Evolutionary conservation across 2,888 invertebrate genomes (phyloP), one percentile per base, ranked within the genome.

Genomic region (Molanna angustata): DNA sequence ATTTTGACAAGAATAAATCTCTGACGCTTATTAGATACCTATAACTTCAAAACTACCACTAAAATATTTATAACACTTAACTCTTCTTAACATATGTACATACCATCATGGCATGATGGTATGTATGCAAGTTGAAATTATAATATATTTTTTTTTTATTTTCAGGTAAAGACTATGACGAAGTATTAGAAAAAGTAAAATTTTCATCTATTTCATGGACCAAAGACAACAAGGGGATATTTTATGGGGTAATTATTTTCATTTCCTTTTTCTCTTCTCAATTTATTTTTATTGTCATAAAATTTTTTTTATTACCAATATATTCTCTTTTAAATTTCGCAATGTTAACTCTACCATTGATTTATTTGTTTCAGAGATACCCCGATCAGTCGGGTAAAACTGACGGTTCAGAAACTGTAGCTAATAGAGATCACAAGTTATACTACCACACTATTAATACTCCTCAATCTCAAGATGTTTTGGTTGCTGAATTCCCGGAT

Each of bases 151-250:
- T n/a, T n/a, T n/a, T 7, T 46, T 31, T 51, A 16, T 9, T 58
- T 49, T 6, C 75, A 73, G 90, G 90, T 48, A 79, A 90, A 67
- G 92, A 96, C 66, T 88, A 91, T 61, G 83, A 88, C 11, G 98
- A 99, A 69, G 80, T 85, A n/a, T 75, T 99, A 59, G 85, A 88
- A 64, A 90, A 92, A 68, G 90, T 96, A 0, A 97, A 97, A 71
- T 97, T 91, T 70, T 90, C 94, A 1, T 80, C 86, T 11, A 83
- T 97, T 72, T 81, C 91, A 0, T 99, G 97, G 97, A 93, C 93
- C 20, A 92, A 93, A 67, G 96, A 98, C 71, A 88, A 95, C 69
- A 84, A 86, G 65, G 98, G 98, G 37, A 80, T 98, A 62, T 98
- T 99, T 73, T 99, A 98, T 71, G 89, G 88, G 50, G 89, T 88